Evolutionary conservation across 2,888 invertebrate species (phyloP), one percentile per base, ranked within the genome.

Genomic region (Dasysyrphus tricinctus): DNA sequence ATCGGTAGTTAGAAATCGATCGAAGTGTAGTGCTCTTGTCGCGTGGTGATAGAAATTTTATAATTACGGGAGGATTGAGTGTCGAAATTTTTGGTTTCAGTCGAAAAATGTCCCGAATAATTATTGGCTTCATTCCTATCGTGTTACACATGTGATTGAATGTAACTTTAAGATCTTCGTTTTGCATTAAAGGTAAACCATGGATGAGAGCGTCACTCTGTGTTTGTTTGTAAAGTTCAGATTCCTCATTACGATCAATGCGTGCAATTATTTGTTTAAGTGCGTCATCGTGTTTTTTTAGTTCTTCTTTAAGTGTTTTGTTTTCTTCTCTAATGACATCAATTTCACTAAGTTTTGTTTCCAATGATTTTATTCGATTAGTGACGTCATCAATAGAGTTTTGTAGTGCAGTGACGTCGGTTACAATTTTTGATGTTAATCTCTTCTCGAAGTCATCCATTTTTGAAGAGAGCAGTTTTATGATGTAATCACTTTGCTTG

Each of bases 21-120:
- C 16, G 16, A 4, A 57, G 57, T 57, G 16, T 57, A 57, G 57
- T 57, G 59, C 59, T 19, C 8, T 59, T 59, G 59, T 59, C 59
- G 37, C 59, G 34, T 37, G 59, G 59, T 37, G 37, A 37, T 5
- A 11, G 2, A 59, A 59, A 37, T 57, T 57, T 57, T 4, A 57
- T 57, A n/a, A 57, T 34, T 9, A 57, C 56, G 34, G 56, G 34
- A n/a, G 37, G 59, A 59, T 59, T 59, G 14, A 11, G 19, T 37
- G 16, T 19, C 37, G 59, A 37, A 11, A 37, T 59, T 19, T 11
- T 34, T 19, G 37, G 5, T 11, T 37, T 59, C 5, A 59, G 14
- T 59, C 37, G 59, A 5, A 14, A 56, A 32, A 56, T n/a, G 32
- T 32, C 56, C 32, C 56, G 56, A 56, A 56, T 32, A 56, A 57